phyloP scores from a whole-genome alignment of 2,113 vertebrate species.

The Amblyornis subalaris region DNA sequence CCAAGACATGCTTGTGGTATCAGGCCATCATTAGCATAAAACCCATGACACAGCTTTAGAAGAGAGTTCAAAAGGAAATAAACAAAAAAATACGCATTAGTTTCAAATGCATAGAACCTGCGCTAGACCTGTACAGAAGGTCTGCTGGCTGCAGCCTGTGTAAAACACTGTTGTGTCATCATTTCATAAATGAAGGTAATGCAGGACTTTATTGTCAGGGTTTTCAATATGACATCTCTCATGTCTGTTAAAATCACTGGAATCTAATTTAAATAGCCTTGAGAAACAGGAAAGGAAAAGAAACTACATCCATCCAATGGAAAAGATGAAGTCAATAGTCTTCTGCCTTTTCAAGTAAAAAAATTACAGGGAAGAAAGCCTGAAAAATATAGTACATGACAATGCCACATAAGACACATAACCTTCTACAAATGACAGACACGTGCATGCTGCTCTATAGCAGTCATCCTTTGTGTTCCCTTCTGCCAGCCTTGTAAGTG shows the following conservation, averaged over 20 bases:
- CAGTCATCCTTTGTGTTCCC: not conserved
- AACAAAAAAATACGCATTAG: not conserved
- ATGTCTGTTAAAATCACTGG: not conserved
- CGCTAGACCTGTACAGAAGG: not conserved
- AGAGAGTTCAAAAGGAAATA: not conserved
- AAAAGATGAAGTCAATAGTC: not conserved
- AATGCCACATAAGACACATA: not conserved
- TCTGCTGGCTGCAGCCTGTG: not conserved
- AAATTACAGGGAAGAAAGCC: not conserved
- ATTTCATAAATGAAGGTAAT: not conserved
- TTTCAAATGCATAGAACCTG: not conserved
- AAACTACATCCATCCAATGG: not conserved
- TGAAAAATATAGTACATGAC: not conserved
- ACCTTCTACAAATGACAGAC: not conserved
- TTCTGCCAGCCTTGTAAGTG: not conserved
- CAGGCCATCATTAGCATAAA: not conserved
- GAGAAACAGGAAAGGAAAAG: not conserved
- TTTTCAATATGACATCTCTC: not conserved
- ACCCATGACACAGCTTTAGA: not conserved
- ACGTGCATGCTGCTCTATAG: rapidly evolving
- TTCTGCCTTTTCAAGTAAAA: not conserved
- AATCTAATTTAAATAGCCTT: not conserved
- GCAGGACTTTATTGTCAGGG: not conserved
- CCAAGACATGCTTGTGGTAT: not conserved
- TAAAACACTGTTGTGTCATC: not conserved